phyloP scores from a whole-genome alignment of 2,797 vertebrate species.

The Lateolabrax maculatus region DNA sequence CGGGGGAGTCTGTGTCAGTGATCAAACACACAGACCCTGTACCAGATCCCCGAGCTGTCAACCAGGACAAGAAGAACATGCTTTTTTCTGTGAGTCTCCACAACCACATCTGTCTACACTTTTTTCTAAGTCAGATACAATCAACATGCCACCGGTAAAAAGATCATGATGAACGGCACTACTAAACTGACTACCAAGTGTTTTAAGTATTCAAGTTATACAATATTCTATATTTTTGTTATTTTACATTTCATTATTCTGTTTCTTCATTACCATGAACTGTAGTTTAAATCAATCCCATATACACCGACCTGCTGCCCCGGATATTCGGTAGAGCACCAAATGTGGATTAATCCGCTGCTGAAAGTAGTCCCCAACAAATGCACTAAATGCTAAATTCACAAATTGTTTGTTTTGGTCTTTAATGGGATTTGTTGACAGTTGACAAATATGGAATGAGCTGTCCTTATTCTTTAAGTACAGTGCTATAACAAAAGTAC shows the following conservation, averaged over 20 bases:
- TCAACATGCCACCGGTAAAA: not conserved
- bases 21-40: constrained; percentile 89
- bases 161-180: not conserved
- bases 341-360: not conserved
- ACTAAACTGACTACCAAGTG: no score
- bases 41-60: constrained; percentile 87
- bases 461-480: not conserved
- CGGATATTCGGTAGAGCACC: no score
- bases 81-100: constrained; percentile 85
- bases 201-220: not conserved
- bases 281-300: not conserved
- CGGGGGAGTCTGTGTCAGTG: constrained; percentile 86
- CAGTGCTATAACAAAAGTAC: not conserved
- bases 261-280: not conserved
- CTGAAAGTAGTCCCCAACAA: not conserved
- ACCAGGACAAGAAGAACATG: constrained; percentile 91
- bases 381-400: no score
- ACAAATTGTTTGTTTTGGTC: no score
- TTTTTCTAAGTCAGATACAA: not conserved
- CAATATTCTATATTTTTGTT: not conserved
- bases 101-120: not conserved
- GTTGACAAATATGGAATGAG: no score
- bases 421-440: no score
- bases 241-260: not conserved
- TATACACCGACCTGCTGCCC: not conserved